These are phyloP conservation scores for Zaprionus africanus DNA, from an alignment of 1,140 invertebrate species.

Conservation along the genomic window DNA sequence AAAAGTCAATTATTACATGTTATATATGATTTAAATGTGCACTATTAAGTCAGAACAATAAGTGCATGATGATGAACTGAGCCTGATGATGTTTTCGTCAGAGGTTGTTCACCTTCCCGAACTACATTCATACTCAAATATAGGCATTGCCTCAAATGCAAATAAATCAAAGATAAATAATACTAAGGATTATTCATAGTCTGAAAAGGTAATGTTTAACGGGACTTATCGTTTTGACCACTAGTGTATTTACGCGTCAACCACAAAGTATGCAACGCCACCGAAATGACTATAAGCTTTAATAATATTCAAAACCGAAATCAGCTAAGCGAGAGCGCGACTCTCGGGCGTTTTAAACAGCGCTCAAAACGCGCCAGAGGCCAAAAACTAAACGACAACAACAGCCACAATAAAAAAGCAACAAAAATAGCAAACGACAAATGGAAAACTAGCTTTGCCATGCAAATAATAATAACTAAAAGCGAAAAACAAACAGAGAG, in stretches of 20 bases:
- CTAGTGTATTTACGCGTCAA: constrained; percentile 42
- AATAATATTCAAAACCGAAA: constrained; percentile 18
- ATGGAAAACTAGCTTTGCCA: constrained; percentile 57
- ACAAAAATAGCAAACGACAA: constrained; percentile 52
- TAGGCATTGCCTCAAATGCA: no score
- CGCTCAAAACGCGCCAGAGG: constrained; percentile 26
- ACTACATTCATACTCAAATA: no score
- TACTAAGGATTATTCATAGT: no score
- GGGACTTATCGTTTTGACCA: no score
- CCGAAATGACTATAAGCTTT: constrained; percentile 13
- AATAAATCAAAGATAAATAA: no score
- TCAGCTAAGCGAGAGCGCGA: constrained; percentile 17
- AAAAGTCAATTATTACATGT: not conserved
- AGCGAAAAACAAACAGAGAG: constrained; percentile 44
- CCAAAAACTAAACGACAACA: constrained; percentile 1
- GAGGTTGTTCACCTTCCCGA: no score
- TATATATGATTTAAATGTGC: no score
- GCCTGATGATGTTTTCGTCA: no score
- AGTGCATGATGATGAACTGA: no score
- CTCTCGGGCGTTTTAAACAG: constrained; percentile 29
- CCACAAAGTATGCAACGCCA: constrained; percentile 70
- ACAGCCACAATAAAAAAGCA: constrained; percentile 28
- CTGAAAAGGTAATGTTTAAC: no score
- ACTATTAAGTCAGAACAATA: no score
- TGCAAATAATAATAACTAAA: constrained; percentile 61